phyloP scores from a whole-genome alignment of 30 jellyfish, hydroid and myxozoan species.

The Pelagia noctiluca region DNA sequence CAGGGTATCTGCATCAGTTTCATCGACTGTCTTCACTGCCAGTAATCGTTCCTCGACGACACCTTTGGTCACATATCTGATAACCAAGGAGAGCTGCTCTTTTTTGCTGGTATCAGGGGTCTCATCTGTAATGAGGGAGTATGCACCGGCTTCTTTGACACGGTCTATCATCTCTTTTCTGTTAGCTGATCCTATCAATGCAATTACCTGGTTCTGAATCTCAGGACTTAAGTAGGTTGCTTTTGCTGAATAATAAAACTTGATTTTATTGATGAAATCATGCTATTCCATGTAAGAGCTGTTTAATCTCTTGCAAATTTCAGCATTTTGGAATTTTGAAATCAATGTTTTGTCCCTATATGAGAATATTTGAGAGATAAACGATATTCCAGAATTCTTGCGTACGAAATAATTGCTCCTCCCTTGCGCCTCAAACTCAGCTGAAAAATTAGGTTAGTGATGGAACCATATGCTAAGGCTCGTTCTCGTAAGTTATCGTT shows the following conservation, averaged over 20 bases:
- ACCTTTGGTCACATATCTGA: constrained; percentile 5
- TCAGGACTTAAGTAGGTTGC: constrained; percentile 46
- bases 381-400: background rate
- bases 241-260: constrained; percentile 16
- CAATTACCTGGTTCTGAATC: constrained; percentile 35
- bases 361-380: background rate
- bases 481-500: too few species aligned
- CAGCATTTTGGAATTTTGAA: background rate
- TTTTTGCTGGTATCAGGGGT: constrained; percentile 46
- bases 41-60: constrained; percentile 29
- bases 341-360: background rate
- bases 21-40: constrained; percentile 38
- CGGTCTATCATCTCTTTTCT: background rate
- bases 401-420: too few species aligned
- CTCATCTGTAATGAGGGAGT: constrained; percentile 39
- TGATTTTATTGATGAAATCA: background rate
- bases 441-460: too few species aligned
- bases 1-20: constrained; percentile 26
- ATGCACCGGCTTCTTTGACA: constrained; percentile 11
- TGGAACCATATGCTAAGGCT: too few species aligned
- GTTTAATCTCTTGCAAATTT: background rate
- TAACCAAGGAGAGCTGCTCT: constrained; percentile 36
- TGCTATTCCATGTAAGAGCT: background rate
- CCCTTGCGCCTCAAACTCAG: too few species aligned
- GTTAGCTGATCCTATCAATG: constrained; percentile 23